Evolutionary conservation across 1,140 invertebrate species (phyloP), one percentile per base, ranked within the genome.

Genomic region (Ladona fulva): DNA sequence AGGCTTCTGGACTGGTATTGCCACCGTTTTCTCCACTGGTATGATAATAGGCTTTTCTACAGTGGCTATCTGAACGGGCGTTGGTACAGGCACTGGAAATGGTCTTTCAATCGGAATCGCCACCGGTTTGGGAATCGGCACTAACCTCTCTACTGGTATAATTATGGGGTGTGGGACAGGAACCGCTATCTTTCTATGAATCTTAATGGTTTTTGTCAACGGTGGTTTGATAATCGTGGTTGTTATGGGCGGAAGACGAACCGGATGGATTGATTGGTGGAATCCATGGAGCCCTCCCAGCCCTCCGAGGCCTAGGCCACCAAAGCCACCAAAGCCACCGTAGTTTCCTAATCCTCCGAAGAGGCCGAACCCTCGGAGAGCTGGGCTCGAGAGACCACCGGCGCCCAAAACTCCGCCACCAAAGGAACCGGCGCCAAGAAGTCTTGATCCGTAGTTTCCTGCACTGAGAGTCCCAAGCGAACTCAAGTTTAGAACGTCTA

Each of bases 61-160:
- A 5, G 75, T 76, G 25, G 42, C 75, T 22, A 76, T n/a, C 14
- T 29, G 75, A 11, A 76, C 75, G 11, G 75, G 75, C 8, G 25
- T 12, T 22, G 75, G 75, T n/a, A 86, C 84, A 78, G 85, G 85
- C 42, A 86, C 81, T 0, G 84, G 85, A 81, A 85, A 85, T 3
- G 85, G 85, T 80, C 85, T 85, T 75, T 86, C 83, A 0, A 86
- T 83, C 78, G 83, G 24, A 16, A 75, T 37, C 1, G 74, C 24
- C 3, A 75, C 19, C 8, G 74, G 74, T 16, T 25, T 75, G 74
- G 24, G 24, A n/a, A 75, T 10, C 1, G 74, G 74, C 11, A 75
- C 74, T 10, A 37, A 37, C 29, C 29, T 75, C 24, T 75, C 74
- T 10, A 75, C 74, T 10, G 74, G 74, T 25, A 75, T n/a, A 19